Evolutionary conservation across 2,113 vertebrate species (phyloP).

Genomic region (Hiodon alosoides): DNA sequence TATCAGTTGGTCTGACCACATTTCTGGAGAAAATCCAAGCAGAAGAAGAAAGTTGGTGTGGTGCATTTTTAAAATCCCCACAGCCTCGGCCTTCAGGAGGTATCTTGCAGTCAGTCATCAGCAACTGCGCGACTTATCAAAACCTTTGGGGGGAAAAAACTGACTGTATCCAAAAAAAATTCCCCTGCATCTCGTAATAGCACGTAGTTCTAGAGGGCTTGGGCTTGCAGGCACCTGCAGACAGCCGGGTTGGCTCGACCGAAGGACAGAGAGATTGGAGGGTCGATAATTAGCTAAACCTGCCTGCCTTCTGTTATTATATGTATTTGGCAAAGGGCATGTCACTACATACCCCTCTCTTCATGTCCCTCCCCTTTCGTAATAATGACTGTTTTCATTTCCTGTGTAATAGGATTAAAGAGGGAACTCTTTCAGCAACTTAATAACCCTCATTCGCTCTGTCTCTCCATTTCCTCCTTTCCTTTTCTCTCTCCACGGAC

Average conservation of each 20-base stretch:
- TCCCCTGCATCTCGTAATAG: too few relatives aligned
- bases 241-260: neutral
- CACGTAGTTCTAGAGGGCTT: too few relatives aligned
- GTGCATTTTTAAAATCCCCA: too few relatives aligned
- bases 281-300: neutral
- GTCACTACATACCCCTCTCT: slow-evolving; percentile 14
- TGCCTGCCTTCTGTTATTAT: slow-evolving; percentile 5
- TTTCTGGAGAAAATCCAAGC: too few relatives aligned
- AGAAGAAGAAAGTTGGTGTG: too few relatives aligned
- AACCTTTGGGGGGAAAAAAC: too few relatives aligned
- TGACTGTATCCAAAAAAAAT: too few relatives aligned
- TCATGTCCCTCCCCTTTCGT: slow-evolving; percentile 4
- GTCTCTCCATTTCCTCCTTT: slow-evolving; percentile 9
- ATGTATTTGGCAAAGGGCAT: slow-evolving; percentile 11
- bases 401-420: slow-evolving; percentile 28
- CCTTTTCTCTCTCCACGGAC: neutral
- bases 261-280: slow-evolving; percentile 11
- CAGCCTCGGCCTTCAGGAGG: too few relatives aligned
- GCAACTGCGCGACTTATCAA: too few relatives aligned
- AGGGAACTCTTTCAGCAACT: slow-evolving; percentile 24
- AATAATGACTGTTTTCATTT: slow-evolving; percentile 30
- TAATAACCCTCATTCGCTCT: slow-evolving; percentile 22
- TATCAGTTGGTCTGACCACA: too few relatives aligned
- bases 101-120: too few relatives aligned
- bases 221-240: too few relatives aligned